Conservation (phyloP, 2,888 invertebrate genomes). For the Aelia acuminata region DNA sequence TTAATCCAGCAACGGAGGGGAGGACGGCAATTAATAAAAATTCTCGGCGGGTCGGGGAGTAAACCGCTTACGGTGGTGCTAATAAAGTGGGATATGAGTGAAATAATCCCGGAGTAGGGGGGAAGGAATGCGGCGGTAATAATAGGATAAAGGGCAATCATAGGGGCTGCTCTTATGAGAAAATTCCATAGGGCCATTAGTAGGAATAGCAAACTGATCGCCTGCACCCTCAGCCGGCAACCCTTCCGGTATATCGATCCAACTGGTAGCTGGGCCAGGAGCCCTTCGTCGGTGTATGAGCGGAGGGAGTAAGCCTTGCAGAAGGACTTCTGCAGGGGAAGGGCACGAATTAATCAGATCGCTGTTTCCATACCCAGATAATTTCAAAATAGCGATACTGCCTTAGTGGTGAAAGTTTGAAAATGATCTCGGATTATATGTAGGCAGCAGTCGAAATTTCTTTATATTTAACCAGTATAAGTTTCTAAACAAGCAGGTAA, state of each 20-base stretch:
- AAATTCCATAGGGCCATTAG: constrained; percentile 61
- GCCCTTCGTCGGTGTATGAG: too few relatives aligned
- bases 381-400: too few relatives aligned
- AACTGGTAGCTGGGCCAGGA: not conserved
- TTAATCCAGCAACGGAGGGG: constrained; percentile 32
- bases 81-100: constrained; percentile 58
- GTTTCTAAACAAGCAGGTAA: too few relatives aligned
- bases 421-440: too few relatives aligned
- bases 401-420: too few relatives aligned
- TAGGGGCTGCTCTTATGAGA: constrained; percentile 58
- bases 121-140: constrained; percentile 47
- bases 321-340: too few relatives aligned
- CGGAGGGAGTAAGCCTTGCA: too few relatives aligned
- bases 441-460: too few relatives aligned
- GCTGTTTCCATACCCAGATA: too few relatives aligned
- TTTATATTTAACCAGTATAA: too few relatives aligned
- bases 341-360: too few relatives aligned
- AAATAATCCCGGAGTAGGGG: constrained; percentile 46
- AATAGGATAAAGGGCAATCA: constrained; percentile 61
- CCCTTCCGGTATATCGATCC: constrained; percentile 29
- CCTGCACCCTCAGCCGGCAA: constrained; percentile 29
- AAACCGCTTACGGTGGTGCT: constrained; percentile 55
- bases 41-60: not conserved
- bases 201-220: constrained; percentile 59
- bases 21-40: constrained; percentile 47